phyloP scores from a whole-genome alignment of 2,797 vertebrate species.

The Threskiornis aethiopicus region DNA sequence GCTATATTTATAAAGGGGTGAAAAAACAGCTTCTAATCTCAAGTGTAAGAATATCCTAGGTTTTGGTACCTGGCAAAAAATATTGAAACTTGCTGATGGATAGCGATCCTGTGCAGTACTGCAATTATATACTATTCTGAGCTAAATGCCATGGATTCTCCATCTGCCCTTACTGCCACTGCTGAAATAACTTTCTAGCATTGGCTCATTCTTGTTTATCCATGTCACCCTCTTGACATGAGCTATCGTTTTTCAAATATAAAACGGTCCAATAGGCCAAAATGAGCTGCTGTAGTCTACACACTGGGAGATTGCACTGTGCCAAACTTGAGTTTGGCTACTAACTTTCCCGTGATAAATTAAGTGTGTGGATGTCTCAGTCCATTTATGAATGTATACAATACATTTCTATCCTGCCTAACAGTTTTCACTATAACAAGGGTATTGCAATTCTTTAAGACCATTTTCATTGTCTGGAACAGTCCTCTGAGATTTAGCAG shows the following conservation, averaged over 20 bases:
- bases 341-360: neutral
- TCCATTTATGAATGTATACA: neutral
- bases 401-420: neutral
- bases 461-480: neutral
- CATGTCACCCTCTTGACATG: accelerated
- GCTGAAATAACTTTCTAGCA: neutral
- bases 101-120: neutral
- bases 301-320: neutral
- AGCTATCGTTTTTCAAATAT: neutral
- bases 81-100: neutral
- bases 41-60: slow-evolving; percentile 39
- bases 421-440: neutral
- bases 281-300: neutral
- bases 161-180: neutral
- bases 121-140: neutral
- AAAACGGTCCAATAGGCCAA: neutral
- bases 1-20: slow-evolving; percentile 76
- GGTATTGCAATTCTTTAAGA: neutral
- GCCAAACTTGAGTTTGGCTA: neutral
- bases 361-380: neutral
- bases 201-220: neutral
- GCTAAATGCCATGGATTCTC: neutral
- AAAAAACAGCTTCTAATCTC: slow-evolving; percentile 72
- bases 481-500: neutral
- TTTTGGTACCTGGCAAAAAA: slow-evolving; percentile 54